Conservation (phyloP, 2,888 invertebrate species). For the Drosophila peninsularis region DNA sequence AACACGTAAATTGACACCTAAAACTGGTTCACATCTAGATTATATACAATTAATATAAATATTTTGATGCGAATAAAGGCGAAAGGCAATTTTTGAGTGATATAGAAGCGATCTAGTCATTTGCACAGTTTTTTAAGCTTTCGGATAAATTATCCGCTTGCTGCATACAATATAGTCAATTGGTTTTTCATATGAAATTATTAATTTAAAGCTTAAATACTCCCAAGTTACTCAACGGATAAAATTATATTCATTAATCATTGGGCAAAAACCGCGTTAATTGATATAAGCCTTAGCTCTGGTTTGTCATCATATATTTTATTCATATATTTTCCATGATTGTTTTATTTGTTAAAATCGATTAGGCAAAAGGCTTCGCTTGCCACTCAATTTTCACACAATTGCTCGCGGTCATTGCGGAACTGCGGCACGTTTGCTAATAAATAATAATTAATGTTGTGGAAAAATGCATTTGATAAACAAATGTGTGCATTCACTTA, state of each 20-base stretch:
- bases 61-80: not conserved
- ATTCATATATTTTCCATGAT: constrained; percentile 11
- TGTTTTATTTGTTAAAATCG: constrained; percentile 28
- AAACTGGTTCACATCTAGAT: constrained; percentile 17
- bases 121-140: not conserved
- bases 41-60: not conserved
- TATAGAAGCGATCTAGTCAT: not conserved
- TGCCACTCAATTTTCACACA: constrained; percentile 46
- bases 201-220: not conserved
- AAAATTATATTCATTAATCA: constrained; percentile 5
- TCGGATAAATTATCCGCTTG: not conserved
- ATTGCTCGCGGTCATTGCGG: constrained; percentile 43
- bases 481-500: constrained; percentile 46
- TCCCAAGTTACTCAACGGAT: not conserved
- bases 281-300: not conserved
- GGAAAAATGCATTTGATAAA: constrained; percentile 59
- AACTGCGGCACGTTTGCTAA: constrained; percentile 63
- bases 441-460: constrained; percentile 66
- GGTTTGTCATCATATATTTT: constrained; percentile 3
- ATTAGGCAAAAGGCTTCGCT: constrained; percentile 54
- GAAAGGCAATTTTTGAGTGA: no score
- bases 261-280: not conserved
- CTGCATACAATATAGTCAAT: not conserved
- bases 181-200: not conserved
- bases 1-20: constrained; percentile 32